Conservation (phyloP, 1,140 invertebrate species). For the Brachionus plicatilis region DNA sequence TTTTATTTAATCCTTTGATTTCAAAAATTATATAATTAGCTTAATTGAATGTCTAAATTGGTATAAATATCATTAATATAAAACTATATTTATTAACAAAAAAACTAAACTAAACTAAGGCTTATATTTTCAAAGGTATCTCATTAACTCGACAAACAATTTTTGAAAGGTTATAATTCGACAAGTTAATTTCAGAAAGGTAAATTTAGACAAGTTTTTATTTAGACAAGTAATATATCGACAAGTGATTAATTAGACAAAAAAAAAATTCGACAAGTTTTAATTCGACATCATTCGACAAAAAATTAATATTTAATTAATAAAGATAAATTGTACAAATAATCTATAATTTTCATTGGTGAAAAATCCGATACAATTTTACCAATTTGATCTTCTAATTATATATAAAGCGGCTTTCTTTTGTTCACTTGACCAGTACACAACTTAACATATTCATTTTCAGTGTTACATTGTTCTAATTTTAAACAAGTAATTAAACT, state of each 20-base stretch:
- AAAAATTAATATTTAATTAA: not conserved
- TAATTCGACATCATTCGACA: not conserved
- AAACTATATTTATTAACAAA: no score
- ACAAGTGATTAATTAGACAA: not conserved
- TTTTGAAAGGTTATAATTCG: not conserved
- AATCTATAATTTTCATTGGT: not conserved
- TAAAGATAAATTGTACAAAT: not conserved
- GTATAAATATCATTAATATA: no score
- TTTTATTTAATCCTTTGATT: no score
- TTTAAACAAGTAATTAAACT: no score
- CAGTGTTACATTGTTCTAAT: not conserved
- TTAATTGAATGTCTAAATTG: no score
- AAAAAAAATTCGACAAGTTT: not conserved
- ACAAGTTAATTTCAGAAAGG: not conserved
- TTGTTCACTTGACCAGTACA: no score
- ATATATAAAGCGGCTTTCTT: no score
- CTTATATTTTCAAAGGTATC: no score
- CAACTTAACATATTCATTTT: no score
- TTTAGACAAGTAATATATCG: not conserved
- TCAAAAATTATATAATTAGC: no score
- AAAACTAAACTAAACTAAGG: no score
- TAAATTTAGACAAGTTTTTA: not conserved
- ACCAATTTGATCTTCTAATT: not conserved
- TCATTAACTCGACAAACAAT: not conserved
- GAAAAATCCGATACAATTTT: not conserved